phyloP scores from a whole-genome alignment of 2,113 vertebrate genomes.

The Hepsetus odoe region DNA sequence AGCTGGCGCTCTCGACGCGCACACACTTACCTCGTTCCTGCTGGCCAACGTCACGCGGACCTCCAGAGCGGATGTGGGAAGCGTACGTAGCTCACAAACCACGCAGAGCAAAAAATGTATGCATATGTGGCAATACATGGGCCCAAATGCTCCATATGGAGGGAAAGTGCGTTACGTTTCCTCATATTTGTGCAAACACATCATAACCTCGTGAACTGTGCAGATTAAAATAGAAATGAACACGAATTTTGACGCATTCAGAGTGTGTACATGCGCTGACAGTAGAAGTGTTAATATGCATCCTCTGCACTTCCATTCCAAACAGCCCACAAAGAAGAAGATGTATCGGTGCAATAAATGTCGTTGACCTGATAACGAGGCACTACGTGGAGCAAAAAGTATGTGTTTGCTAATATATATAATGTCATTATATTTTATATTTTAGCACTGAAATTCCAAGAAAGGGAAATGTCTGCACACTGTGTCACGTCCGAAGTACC shows the following conservation, averaged over 20 bases:
- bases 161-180: neutral
- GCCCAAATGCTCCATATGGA: neutral
- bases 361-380: no score
- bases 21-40: constrained; percentile 10
- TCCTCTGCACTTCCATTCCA: no score
- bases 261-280: no score
- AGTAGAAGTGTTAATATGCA: no score
- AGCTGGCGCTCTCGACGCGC: neutral
- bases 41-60: constrained; percentile 39
- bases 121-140: neutral
- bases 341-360: no score
- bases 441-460: neutral
- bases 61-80: constrained; percentile 42
- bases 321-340: no score
- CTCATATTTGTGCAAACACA: neutral
- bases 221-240: no score
- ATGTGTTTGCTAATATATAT: no score
- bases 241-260: no score
- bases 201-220: no score
- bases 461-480: no score
- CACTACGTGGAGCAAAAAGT: no score
- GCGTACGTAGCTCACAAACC: neutral
- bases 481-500: neutral
- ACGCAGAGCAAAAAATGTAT: neutral
- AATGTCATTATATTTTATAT: neutral